A percentile compares a stretch with the other conserved stretches of the same genome.
Evolutionary conservation across 2,113 vertebrate genomes (phyloP).

Genomic region (Xenopus tropicalis): UCB_Xtro_10.0 CM004443.2:174928501-174929000

Average conservation of each 20-base stretch:
- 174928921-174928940: constrained; percentile 62
- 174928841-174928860: constrained; percentile 83
- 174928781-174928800: constrained; percentile 78
- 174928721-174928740: constrained; percentile 84
- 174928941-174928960: constrained; percentile 59
- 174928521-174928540: no score
- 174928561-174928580: constrained; percentile 59
- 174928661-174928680: constrained; percentile 77
- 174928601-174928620: constrained; percentile 74
- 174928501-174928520: no score
- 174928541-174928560: constrained; percentile 32
- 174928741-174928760: constrained; percentile 83
- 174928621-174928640: constrained; percentile 94
- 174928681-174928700: constrained; percentile 76
- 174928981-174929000: constrained; percentile 86
- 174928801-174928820: constrained; percentile 73
- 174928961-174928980: constrained; percentile 72
- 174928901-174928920: constrained; percentile 76
- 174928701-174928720: constrained; percentile 80
- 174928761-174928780: constrained; percentile 63
- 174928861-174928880: constrained; percentile 53
- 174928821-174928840: constrained; percentile 76
- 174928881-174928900: constrained; percentile 59
- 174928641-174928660: constrained; percentile 92
- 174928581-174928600: constrained; percentile 65